Base-by-base conservation (phyloP, 37 sponge, comb jelly and placozoan species). In the Lycopodina hypogea region DNA sequence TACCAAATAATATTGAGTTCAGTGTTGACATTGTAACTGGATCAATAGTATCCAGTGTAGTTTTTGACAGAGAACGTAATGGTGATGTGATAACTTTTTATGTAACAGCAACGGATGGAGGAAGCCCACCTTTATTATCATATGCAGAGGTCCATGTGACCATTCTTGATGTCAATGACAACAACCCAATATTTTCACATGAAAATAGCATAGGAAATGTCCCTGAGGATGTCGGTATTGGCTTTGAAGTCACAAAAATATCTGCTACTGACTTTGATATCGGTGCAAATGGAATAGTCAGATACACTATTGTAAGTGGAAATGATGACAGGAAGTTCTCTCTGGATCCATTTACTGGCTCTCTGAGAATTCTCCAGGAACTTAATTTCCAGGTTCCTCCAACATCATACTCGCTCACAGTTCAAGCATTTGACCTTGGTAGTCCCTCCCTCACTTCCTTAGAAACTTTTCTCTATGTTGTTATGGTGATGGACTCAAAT, bases 111-210 rank as follows among this genome's bases (percentile, higher is more conserved):
- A 84, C 77, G 1, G 78, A 85, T 56, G 38, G 50, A 29, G 76
- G 28, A n/a, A 34, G 22, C 1, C 24, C 22, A 42, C 37, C 33
- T 1, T 32, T 68, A 34, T 83, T 85, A 17, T 74, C 80, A 18
- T 68, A 28, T 1, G 87, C 69, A 15, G 39, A 36, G 58, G 84
- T 90, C 19, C 19, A 55, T 11, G 51, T 90, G 7, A 68, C n/a
- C 4, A 74, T 90, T 42, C 28, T 70, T 56, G 91, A 86, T n/a
- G 59, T 42, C 0, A 90, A 90, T 56, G 88, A 83, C 55, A 75
- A 78, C 57, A 50, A 36, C 18, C 91, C 91, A 1, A 33, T 4
- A 24, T 79, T 90, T 64, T 29, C 55, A 42, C 60, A 26, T 18
- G 48, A 51, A 32, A 57, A 23, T 52, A 1, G 42, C 21, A 71